Evolutionary conservation across 2,888 invertebrate genomes (phyloP), one percentile per base, ranked within the genome.

Genomic region (Hydrotaea cyrtoneurina): DNA sequence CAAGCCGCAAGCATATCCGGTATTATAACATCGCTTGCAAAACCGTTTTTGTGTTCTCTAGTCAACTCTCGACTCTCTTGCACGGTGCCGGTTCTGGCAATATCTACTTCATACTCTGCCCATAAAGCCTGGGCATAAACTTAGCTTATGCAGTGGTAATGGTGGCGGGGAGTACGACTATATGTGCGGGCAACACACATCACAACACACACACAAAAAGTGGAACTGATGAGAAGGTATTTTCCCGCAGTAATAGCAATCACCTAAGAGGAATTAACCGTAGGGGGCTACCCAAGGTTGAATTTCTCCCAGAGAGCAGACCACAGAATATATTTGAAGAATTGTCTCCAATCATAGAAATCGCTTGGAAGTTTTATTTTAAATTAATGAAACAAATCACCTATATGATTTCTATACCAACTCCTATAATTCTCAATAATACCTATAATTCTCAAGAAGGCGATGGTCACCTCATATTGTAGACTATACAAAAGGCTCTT

Each of bases 1-100:
- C 91, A 91, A 90, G 91, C 91, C 91, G 88, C 91, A 91, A 89
- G 90, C 90, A 85, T 74, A 83, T 81, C 87, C 85, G 86, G 82
- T 81, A 81, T 82, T 85, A 82, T 77, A 85, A 74, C 76, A 77
- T 80, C 76, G 85, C 79, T 83, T 76, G 69, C 26, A 77, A 72
- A 73, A 43, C 69, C 39, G 72, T 73, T 36, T 17, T 13, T 62
- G 26, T 19, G 43, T 69, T 36, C 26, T 46, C 57, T 53, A 17
- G 43, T 10, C 66, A n/a, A 46, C 21, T 21, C 23, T 8, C 53
- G 53, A 13, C 31, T 62, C 26, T 69, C 2, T 62, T 46, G 11
- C 55, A n/a, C 50, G 57, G 76, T 78, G 69, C 39, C 66, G 76
- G 75, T 78, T 39, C 64, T 78, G 81, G 4, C 39, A 1, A 39